These are phyloP conservation scores for Luehdorfia chinensis DNA, from an alignment of 1,140 invertebrate species.

Conservation along the genomic window DNA sequence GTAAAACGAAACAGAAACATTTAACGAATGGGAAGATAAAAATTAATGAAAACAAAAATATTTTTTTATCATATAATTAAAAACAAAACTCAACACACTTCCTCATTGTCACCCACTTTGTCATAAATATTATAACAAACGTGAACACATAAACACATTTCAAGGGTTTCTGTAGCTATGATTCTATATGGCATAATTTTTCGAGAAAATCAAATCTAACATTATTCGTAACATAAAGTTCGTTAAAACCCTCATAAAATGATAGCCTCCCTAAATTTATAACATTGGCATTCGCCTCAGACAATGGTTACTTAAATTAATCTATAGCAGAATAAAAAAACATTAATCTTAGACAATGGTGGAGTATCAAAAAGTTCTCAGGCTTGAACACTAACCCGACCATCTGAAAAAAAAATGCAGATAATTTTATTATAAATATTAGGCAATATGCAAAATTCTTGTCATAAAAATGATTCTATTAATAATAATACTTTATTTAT, in stretches of 20 bases:
- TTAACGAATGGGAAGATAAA: no score
- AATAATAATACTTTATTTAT: no score
- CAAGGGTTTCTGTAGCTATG: conserved; percentile 3
- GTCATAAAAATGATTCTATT: no score
- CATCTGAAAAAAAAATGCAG: conserved; percentile 31
- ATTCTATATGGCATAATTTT: conserved; percentile 6
- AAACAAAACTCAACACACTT: conserved; percentile 25
- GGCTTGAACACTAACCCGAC: conserved; percentile 34
- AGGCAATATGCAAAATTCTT: no score
- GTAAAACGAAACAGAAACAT: no score
- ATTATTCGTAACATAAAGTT: conserved; percentile 3
- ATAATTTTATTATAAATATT: no score
- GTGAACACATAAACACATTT: conserved; percentile 18
- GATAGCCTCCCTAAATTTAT: conserved; percentile 8
- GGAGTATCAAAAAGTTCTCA: conserved; percentile 9
- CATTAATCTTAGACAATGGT: conserved; percentile 9
- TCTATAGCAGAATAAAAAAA: conserved; percentile 16
- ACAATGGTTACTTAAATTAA: conserved; percentile 6
- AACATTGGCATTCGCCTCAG: conserved; percentile 13
- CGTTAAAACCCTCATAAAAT: conserved; percentile 5
- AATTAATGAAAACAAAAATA: not conserved
- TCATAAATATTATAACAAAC: conserved; percentile 66
- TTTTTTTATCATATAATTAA: conserved; percentile 31
- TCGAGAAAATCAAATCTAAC: conserved; percentile 3
- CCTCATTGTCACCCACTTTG: conserved; percentile 29